Conservation (phyloP, 2,888 invertebrate genomes). For the Dasysyrphus tricinctus region DNA sequence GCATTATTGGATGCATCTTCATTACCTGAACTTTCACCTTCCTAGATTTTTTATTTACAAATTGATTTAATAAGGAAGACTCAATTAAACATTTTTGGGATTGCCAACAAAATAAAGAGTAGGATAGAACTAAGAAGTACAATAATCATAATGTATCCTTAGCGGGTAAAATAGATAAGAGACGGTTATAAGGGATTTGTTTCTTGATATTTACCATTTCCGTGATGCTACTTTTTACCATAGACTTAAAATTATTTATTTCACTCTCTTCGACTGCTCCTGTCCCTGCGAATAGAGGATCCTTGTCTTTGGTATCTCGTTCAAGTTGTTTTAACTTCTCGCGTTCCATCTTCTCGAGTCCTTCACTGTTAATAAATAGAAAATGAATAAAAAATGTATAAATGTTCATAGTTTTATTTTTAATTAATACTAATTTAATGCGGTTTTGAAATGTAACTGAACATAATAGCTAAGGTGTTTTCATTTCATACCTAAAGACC, state of each 20-base stretch:
- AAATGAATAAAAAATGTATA: not conserved
- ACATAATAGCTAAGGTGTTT: no score
- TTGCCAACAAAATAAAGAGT: constrained; percentile 11
- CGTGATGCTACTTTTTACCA: constrained; percentile 68
- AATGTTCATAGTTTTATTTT: not conserved
- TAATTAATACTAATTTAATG: not conserved
- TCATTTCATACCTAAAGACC: no score
- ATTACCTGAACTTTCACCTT: constrained; percentile 80
- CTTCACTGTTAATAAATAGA: constrained; percentile 84
- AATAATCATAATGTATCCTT: constrained; percentile 44
- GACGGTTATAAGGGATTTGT: constrained; percentile 23
- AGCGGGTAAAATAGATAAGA: constrained; percentile 36
- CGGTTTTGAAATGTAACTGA: not conserved
- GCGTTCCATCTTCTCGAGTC: constrained; percentile 98
- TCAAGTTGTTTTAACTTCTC: constrained; percentile 95
- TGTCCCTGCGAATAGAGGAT: constrained; percentile 74
- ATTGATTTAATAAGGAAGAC: constrained; percentile 56
- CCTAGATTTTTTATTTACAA: constrained; percentile 80
- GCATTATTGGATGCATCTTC: constrained; percentile 76
- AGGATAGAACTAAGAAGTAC: constrained; percentile 12
- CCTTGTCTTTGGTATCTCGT: constrained; percentile 84
- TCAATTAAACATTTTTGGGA: constrained; percentile 16
- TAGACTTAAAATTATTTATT: constrained; percentile 73
- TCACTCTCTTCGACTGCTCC: constrained; percentile 75
- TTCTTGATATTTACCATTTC: constrained; percentile 72